A percentile compares a stretch with the other conserved stretches of the same genome.
Conservation (phyloP, 2,888 invertebrate species). For the Pycnomerus fuliginosus region DNA sequence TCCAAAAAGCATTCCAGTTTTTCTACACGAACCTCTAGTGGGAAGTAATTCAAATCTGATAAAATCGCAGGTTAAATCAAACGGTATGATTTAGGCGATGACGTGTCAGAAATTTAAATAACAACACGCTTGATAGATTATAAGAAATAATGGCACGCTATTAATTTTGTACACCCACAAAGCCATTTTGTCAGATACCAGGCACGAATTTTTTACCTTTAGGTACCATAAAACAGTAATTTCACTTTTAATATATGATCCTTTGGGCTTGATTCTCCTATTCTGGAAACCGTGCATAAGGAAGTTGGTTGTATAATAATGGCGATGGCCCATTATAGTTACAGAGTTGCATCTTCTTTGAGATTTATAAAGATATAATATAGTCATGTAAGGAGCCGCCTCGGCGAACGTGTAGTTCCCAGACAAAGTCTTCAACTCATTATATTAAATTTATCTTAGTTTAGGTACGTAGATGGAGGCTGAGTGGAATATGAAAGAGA, state of each 20-base stretch:
- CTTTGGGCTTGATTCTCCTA: no score
- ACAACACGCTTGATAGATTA: slow-evolving; percentile 22
- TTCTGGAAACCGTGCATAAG: no score
- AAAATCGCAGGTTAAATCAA: slow-evolving; percentile 15
- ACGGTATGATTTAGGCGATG: slow-evolving; percentile 20
- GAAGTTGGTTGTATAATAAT: no score
- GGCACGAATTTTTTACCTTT: background rate
- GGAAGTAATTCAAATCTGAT: slow-evolving; percentile 20
- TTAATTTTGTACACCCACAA: slow-evolving; percentile 22
- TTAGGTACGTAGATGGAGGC: slow-evolving; percentile 34
- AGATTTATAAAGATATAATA: slow-evolving; percentile 42
- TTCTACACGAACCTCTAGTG: no score
- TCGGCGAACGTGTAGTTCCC: slow-evolving; percentile 33
- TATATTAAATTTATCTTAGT: slow-evolving; percentile 45
- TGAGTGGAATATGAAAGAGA: slow-evolving; percentile 39
- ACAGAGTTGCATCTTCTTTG: slow-evolving; percentile 1
- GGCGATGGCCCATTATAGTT: background rate
- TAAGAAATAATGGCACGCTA: slow-evolving; percentile 18
- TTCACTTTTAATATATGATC: no score
- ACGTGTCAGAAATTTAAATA: slow-evolving; percentile 25
- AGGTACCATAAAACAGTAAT: no score
- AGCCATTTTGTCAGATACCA: slow-evolving; percentile 8
- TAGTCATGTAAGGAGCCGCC: slow-evolving; percentile 40
- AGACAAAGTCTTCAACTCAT: slow-evolving; percentile 39
- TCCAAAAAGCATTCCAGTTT: no score